Conservation (phyloP, 2,113 vertebrate genomes). For the Urocitellus parryii region DNA sequence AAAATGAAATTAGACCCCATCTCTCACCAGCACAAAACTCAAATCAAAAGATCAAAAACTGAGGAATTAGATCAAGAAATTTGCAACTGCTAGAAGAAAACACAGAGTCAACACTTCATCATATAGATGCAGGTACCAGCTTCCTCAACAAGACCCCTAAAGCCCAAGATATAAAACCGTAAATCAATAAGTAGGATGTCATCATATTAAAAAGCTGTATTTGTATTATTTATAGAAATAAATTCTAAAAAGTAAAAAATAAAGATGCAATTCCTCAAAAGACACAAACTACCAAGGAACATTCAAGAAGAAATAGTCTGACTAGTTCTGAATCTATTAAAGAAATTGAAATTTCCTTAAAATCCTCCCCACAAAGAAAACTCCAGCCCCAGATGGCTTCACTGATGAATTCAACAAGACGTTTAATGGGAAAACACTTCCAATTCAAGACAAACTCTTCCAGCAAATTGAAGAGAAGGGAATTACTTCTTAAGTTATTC, state of each 20-base stretch:
- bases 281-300: background rate
- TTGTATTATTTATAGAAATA: background rate
- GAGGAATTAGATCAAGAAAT: too few species aligned
- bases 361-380: background rate
- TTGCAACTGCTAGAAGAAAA: too few species aligned
- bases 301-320: background rate
- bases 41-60: too few species aligned
- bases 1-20: too few species aligned
- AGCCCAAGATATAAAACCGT: too few species aligned
- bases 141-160: too few species aligned
- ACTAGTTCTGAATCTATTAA: background rate
- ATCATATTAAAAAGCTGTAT: too few species aligned
- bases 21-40: too few species aligned
- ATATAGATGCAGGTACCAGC: too few species aligned
- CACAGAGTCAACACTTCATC: too few species aligned
- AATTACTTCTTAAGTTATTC: background rate
- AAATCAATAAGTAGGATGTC: too few species aligned
- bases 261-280: background rate
- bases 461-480: background rate
- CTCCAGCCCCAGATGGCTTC: background rate
- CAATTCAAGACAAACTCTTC: background rate
- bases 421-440: constrained; percentile 20
- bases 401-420: background rate
- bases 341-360: background rate
- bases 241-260: background rate